phyloP scores from a whole-genome alignment of 2,797 vertebrate genomes.

The Oophaga sylvatica region DNA sequence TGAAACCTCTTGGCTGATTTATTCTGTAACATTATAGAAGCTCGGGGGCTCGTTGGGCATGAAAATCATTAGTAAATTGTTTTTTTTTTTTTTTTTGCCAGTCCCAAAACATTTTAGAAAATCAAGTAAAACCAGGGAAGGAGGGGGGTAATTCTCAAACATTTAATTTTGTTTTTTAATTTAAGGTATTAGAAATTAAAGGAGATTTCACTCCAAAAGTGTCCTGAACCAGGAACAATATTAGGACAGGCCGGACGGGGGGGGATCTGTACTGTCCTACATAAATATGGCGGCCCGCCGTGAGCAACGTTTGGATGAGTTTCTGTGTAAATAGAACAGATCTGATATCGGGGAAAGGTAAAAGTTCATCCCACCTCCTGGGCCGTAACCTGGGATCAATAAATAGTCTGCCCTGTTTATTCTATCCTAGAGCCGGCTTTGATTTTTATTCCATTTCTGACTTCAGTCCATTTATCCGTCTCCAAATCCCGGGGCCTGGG shows the following conservation, averaged over 20 bases:
- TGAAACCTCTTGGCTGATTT: no score
- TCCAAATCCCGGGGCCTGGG: background rate
- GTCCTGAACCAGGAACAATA: conserved; percentile 30
- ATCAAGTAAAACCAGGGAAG: no score
- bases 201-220: background rate
- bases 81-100: no score
- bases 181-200: no score
- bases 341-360: conserved; percentile 22
- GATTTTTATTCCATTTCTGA: background rate
- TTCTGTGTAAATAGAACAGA: conserved; percentile 30
- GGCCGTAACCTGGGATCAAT: conserved; percentile 5
- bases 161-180: background rate
- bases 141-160: no score
- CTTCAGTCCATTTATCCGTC: background rate
- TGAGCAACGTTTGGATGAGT: conserved; percentile 34
- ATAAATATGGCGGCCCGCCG: conserved; percentile 18
- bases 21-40: no score
- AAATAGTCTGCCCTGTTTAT: conserved; percentile 12
- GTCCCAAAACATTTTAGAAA: no score
- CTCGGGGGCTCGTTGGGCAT: no score
- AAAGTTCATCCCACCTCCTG: conserved; percentile 33
- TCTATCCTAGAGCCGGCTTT: conserved; percentile 1
- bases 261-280: conserved; percentile 13
- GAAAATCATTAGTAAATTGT: no score
- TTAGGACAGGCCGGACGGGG: background rate